Evolutionary conservation across 2,797 vertebrate genomes (phyloP).

Genomic region (Threskiornis aethiopicus): DNA sequence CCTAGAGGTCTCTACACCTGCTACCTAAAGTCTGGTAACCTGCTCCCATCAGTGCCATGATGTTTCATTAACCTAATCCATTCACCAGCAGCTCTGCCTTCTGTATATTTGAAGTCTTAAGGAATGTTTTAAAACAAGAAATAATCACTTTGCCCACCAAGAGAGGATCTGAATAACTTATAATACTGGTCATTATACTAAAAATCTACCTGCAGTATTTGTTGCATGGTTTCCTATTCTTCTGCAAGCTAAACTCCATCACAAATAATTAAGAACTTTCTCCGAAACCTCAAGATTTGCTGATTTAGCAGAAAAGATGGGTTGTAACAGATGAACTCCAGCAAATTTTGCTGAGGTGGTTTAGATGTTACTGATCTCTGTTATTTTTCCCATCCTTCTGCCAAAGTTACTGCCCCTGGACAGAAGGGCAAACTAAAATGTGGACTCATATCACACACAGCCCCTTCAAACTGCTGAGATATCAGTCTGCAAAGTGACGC

Average conservation of each 20-base stretch:
- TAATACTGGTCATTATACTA: neutral
- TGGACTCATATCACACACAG: neutral
- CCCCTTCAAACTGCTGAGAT: neutral
- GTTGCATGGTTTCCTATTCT: neutral
- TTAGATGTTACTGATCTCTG: neutral
- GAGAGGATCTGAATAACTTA: neutral
- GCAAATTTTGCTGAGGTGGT: slow-evolving; percentile 5
- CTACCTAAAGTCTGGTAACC: neutral
- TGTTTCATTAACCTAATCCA: neutral
- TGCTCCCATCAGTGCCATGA: neutral
- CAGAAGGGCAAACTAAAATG: neutral
- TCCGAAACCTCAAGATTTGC: neutral
- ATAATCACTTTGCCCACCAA: neutral
- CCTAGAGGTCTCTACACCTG: neutral
- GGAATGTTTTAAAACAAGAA: neutral
- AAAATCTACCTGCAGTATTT: neutral
- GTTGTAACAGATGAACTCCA: neutral
- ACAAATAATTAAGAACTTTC: neutral
- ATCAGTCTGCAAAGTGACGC: neutral
- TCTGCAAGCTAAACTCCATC: neutral
- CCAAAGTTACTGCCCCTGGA: neutral
- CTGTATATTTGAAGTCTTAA: neutral
- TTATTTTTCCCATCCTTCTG: slow-evolving; percentile 7
- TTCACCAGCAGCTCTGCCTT: neutral
- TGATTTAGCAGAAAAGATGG: neutral